Evolutionary conservation across 2,113 vertebrate genomes (phyloP).

Genomic region (Channa maculata): DNA sequence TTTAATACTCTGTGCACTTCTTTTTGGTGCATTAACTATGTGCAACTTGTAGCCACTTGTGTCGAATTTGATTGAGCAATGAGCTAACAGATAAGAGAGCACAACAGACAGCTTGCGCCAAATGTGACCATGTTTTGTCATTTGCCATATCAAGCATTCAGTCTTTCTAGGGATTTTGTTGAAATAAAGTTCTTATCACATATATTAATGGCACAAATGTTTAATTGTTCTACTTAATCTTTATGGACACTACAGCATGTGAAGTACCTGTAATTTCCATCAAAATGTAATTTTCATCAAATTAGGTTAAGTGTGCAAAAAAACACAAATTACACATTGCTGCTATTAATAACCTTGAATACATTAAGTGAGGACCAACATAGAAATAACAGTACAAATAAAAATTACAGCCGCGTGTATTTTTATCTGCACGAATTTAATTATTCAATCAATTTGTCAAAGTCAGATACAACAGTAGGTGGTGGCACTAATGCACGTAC

Average conservation of each 20-base stretch:
- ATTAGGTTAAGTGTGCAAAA: too few relatives aligned
- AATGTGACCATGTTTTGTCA: slow-evolving; percentile 26
- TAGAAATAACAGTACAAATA: slow-evolving; percentile 39
- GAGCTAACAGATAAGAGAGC: slow-evolving; percentile 57
- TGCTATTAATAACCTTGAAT: slow-evolving; percentile 48
- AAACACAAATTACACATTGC: slow-evolving; percentile 14
- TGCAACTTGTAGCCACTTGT: slow-evolving; percentile 70
- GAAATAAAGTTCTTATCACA: not conserved
- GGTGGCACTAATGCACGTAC: slow-evolving; percentile 32
- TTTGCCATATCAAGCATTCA: slow-evolving; percentile 8
- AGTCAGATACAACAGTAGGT: slow-evolving; percentile 62
- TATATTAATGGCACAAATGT: too few relatives aligned
- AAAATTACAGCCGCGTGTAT: slow-evolving; percentile 2
- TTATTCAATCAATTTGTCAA: slow-evolving; percentile 66
- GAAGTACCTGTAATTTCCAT: not conserved
- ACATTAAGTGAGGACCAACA: slow-evolving; percentile 29
- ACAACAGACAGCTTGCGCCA: slow-evolving; percentile 41
- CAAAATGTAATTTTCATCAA: not conserved
- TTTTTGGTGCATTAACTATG: slow-evolving; percentile 81
- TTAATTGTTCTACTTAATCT: not conserved
- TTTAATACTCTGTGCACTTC: slow-evolving; percentile 72
- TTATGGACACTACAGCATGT: not conserved
- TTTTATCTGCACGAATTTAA: slow-evolving; percentile 52
- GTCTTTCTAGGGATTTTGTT: slow-evolving; percentile 1
- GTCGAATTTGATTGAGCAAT: slow-evolving; percentile 68